Evolutionary conservation across 2,797 vertebrate genomes (phyloP).

Genomic region (Sibirionetta formosa): DNA sequence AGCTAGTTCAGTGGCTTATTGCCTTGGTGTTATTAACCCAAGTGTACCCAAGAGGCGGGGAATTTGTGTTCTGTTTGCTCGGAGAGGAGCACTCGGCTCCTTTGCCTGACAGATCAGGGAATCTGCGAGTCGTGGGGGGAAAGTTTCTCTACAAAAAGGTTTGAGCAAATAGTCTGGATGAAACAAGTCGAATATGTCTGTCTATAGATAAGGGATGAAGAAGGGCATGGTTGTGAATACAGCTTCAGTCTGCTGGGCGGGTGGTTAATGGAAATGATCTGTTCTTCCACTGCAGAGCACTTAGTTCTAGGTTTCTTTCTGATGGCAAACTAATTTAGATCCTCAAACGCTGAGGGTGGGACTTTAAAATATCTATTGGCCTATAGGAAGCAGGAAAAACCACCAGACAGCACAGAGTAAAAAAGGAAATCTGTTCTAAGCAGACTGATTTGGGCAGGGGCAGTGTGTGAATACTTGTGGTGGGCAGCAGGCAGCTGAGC

Average conservation of each 20-base stretch:
- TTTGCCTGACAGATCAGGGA: slow-evolving; percentile 1
- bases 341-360: not conserved
- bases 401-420: accelerated
- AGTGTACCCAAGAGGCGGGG: not conserved
- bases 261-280: not conserved
- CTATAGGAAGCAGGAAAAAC: not conserved
- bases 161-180: not conserved
- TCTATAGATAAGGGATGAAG: not conserved
- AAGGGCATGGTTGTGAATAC: not conserved
- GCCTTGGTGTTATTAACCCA: slow-evolving; percentile 28
- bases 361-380: not conserved
- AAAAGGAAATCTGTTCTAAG: not conserved
- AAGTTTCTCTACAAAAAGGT: not conserved
- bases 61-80: slow-evolving; percentile 39
- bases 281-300: not conserved
- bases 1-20: slow-evolving; percentile 24
- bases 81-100: not conserved
- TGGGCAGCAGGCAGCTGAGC: too few relatives aligned
- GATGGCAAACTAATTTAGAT: not conserved
- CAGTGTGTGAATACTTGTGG: not conserved
- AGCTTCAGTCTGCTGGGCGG: not conserved
- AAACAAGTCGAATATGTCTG: not conserved
- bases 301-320: not conserved
- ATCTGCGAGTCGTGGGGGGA: not conserved
- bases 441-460: not conserved